Percentiles rank a stretch among this genome's conserved stretches.
Conservation (phyloP, 1,140 invertebrate genomes). For the Bombus impatiens region DNA sequence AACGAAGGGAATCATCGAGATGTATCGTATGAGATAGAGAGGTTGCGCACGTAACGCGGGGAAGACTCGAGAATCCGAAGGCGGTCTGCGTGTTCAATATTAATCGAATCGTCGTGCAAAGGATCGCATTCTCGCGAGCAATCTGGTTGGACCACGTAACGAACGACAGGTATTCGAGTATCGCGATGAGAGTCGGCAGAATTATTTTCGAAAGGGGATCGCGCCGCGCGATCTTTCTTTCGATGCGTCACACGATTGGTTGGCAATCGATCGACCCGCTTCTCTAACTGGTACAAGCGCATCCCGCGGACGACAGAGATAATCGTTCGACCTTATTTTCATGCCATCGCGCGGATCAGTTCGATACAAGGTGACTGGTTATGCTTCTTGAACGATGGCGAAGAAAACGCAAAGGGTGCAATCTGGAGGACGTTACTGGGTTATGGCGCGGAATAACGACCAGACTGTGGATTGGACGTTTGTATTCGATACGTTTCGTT, state of each 20-base stretch:
- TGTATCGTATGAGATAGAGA: neutral
- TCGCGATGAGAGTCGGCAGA: slow-evolving; percentile 34
- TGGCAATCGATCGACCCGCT: slow-evolving; percentile 48
- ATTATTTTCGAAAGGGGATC: slow-evolving; percentile 62
- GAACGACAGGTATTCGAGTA: slow-evolving; percentile 30
- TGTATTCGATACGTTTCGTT: neutral
- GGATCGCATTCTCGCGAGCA: slow-evolving; percentile 46
- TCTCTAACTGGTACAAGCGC: slow-evolving; percentile 12
- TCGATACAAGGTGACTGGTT: neutral
- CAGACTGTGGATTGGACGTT: neutral
- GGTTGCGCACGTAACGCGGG: slow-evolving; percentile 10
- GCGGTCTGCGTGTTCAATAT: slow-evolving; percentile 65
- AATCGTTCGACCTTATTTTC: slow-evolving; percentile 37
- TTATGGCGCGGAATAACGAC: neutral
- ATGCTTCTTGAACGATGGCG: neutral
- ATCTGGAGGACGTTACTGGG: neutral
- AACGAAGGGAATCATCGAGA: slow-evolving; percentile 44
- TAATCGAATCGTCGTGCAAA: slow-evolving; percentile 65
- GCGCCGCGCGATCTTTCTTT: slow-evolving; percentile 34
- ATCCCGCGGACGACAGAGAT: neutral
- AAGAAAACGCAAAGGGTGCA: neutral
- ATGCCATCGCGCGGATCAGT: neutral
- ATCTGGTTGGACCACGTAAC: slow-evolving; percentile 22
- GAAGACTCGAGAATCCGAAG: slow-evolving; percentile 20
- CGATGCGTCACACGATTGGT: slow-evolving; percentile 31